A percentile compares a stretch with the other conserved stretches of the same genome.
Evolutionary conservation across 2,797 vertebrate species (phyloP).

Genomic region (Melopsittacus undulatus): DNA sequence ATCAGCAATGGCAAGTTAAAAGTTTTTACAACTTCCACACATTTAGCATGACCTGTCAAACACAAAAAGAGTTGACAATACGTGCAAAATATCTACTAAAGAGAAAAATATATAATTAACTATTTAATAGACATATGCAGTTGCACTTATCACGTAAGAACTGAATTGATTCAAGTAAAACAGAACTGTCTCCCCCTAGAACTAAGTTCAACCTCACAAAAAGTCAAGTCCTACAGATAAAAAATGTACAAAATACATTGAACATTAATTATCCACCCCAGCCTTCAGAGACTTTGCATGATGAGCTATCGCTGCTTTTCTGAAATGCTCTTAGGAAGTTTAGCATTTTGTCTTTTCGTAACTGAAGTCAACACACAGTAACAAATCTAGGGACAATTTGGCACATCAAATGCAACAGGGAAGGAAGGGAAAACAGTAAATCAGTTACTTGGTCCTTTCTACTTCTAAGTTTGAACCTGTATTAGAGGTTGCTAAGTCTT

Average conservation of each 20-base stretch:
- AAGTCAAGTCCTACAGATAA: neutral
- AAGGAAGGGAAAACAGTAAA: neutral
- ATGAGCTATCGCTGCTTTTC: neutral
- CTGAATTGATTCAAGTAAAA: neutral
- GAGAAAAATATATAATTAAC: neutral
- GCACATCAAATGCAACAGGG: neutral
- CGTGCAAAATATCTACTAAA: neutral
- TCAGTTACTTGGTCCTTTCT: neutral
- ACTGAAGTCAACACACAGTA: neutral
- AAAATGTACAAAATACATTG: neutral
- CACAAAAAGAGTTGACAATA: neutral
- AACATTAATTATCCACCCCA: neutral
- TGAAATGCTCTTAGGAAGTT: neutral
- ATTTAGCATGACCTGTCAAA: conserved; percentile 88
- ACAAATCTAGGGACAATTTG: neutral
- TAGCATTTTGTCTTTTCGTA: neutral
- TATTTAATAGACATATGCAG: neutral
- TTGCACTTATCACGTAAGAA: neutral
- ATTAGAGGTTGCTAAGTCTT: conserved; percentile 57
- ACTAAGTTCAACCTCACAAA: neutral
- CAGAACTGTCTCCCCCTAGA: neutral
- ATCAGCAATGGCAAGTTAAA: conserved; percentile 88
- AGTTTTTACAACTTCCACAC: conserved; percentile 92
- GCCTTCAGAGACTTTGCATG: neutral
- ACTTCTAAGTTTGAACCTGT: conserved; percentile 50